Percentiles rank a stretch among this genome's conserved stretches.
Evolutionary conservation across 1,140 invertebrate species (phyloP).

Genomic region (Macrobrachium rosenbergii): DNA sequence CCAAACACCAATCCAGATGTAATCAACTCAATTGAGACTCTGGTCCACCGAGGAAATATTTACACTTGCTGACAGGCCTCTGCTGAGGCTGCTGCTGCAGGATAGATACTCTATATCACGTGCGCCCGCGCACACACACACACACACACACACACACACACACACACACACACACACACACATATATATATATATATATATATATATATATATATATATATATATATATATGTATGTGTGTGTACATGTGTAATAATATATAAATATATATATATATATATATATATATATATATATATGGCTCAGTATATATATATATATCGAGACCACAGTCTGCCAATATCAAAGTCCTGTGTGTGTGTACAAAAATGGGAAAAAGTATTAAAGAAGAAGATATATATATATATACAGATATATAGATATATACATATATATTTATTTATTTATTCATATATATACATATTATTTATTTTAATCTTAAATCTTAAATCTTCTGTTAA

Average conservation of each 20-base stretch:
- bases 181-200: not conserved
- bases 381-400: not conserved
- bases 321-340: not conserved
- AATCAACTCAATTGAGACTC: too few species aligned
- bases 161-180: not conserved
- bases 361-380: too few species aligned
- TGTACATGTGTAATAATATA: too few species aligned
- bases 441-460: not conserved
- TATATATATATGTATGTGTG: not conserved
- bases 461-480: not conserved
- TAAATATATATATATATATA: too few species aligned
- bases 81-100: not conserved
- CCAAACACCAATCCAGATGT: not conserved
- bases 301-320: too few species aligned
- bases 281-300: too few species aligned
- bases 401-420: constrained; percentile 4
- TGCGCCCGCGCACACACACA: not conserved
- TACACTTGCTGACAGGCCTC: not conserved
- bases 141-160: constrained; percentile 10
- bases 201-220: not conserved
- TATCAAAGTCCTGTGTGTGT: not conserved
- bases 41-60: not conserved
- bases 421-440: too few species aligned
- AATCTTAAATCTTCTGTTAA: too few species aligned
- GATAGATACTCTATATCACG: not conserved